Conservation (phyloP, 2,113 vertebrate genomes). For the Dicerorhinus sumatrensis region DNA sequence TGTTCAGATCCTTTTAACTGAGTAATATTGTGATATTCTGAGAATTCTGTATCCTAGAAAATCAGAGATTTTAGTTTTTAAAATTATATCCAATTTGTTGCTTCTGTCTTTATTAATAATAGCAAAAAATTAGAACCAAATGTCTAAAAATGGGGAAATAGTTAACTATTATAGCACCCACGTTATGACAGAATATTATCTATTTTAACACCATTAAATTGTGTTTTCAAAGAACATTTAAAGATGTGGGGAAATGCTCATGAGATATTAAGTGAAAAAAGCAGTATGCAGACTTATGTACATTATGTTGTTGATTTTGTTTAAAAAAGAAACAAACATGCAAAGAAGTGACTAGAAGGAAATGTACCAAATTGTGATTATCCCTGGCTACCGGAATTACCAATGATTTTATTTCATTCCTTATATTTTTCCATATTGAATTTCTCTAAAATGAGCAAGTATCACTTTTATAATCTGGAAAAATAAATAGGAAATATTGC, state of each 20-base stretch:
- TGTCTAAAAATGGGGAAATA: background rate
- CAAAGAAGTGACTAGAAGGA: background rate
- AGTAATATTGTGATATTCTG: background rate
- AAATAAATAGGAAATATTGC: background rate
- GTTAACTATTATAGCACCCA: background rate
- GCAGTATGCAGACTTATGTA: background rate
- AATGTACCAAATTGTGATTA: background rate
- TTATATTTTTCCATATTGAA: background rate
- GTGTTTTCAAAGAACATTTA: conserved; percentile 3
- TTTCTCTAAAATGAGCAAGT: conserved; percentile 13
- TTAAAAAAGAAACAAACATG: background rate
- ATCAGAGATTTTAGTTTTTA: background rate
- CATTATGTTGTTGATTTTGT: background rate
- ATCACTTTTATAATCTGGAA: background rate
- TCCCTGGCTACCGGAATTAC: background rate
- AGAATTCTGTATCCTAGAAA: conserved; percentile 23
- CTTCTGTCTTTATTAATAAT: background rate
- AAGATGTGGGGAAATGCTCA: background rate
- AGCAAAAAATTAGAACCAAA: background rate
- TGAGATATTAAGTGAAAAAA: background rate
- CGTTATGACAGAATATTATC: background rate
- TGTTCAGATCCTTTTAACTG: background rate
- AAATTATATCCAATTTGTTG: background rate
- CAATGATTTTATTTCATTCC: background rate
- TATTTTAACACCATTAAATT: background rate